Evolutionary conservation across 2,797 vertebrate species (phyloP).

Genomic region (Channallabes apus): DNA sequence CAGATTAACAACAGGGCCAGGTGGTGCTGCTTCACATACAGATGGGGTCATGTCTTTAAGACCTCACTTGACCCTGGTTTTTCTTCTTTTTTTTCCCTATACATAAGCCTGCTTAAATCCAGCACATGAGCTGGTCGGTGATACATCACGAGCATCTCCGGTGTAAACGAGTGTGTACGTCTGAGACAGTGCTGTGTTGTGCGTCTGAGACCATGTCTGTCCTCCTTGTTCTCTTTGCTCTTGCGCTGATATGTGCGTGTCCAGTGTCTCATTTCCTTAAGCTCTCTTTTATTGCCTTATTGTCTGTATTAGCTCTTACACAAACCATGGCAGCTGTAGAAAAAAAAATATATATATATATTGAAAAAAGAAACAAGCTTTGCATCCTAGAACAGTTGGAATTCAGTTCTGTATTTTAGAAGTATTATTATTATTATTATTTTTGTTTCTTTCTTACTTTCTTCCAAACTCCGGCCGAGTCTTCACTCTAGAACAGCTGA

Average conservation of each 20-base stretch:
- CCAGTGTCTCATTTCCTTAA: conserved; percentile 41
- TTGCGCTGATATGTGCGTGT: conserved; percentile 10
- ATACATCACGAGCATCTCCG: conserved; percentile 27
- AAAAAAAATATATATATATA: conserved; percentile 53
- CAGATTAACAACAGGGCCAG: conserved; percentile 44
- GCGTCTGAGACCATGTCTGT: conserved; percentile 18
- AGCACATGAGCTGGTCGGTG: conserved; percentile 6
- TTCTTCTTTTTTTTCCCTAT: conserved; percentile 12
- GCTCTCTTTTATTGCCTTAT: conserved; percentile 58
- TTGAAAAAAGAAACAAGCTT: conserved; percentile 60
- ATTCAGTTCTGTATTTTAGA: conserved; percentile 37
- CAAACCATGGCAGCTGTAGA: conserved; percentile 55
- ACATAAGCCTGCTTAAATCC: conserved; percentile 37
- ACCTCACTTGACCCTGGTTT: not conserved
- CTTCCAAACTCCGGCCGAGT: not conserved
- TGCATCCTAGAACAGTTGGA: conserved; percentile 60
- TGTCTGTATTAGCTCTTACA: conserved; percentile 63
- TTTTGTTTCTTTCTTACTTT: not conserved
- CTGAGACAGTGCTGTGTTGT: not conserved
- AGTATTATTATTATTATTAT: not conserved
- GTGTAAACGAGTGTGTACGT: conserved; percentile 10
- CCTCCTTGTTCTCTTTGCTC: conserved; percentile 41
- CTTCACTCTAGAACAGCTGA: conserved; percentile 18
- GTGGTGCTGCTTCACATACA: conserved; percentile 34
- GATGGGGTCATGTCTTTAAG: conserved; percentile 31